Evolutionary conservation across 2,888 invertebrate species (phyloP).

Genomic region (Mechanitis messenoides): DNA sequence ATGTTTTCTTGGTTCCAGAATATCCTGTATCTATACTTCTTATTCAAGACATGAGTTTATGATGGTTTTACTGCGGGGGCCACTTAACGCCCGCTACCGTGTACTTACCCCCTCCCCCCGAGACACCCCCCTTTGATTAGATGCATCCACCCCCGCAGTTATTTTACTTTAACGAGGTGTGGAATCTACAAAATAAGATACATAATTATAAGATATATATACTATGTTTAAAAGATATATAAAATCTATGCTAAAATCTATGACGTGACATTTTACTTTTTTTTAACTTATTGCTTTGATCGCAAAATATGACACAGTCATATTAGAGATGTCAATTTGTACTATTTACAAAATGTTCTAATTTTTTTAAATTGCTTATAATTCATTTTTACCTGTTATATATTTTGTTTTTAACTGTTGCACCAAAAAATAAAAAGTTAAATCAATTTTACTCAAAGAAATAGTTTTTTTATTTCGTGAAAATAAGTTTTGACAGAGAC

Average conservation of each 20-base stretch:
- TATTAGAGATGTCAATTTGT: too few relatives aligned
- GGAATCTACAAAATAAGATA: constrained; percentile 8
- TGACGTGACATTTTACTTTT: too few relatives aligned
- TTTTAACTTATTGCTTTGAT: neutral
- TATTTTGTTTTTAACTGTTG: too few relatives aligned
- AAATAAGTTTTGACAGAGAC: too few relatives aligned
- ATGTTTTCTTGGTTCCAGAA: constrained; percentile 17
- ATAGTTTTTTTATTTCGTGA: too few relatives aligned
- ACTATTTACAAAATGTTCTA: too few relatives aligned
- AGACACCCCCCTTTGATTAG: constrained; percentile 45
- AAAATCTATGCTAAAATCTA: neutral
- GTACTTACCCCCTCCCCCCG: constrained; percentile 40
- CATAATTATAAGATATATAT: neutral
- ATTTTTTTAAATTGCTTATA: too few relatives aligned
- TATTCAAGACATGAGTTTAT: constrained; percentile 67
- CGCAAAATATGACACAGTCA: too few relatives aligned
- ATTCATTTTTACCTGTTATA: too few relatives aligned
- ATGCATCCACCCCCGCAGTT: constrained; percentile 54
- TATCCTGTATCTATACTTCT: constrained; percentile 44
- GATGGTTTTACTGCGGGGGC: constrained; percentile 69
- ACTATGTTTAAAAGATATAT: neutral
- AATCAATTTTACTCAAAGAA: too few relatives aligned
- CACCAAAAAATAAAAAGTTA: too few relatives aligned
- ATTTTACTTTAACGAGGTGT: constrained; percentile 32
- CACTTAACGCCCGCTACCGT: constrained; percentile 70